phyloP scores from a whole-genome alignment of 2,797 vertebrate genomes.

The Chelmon rostratus region DNA sequence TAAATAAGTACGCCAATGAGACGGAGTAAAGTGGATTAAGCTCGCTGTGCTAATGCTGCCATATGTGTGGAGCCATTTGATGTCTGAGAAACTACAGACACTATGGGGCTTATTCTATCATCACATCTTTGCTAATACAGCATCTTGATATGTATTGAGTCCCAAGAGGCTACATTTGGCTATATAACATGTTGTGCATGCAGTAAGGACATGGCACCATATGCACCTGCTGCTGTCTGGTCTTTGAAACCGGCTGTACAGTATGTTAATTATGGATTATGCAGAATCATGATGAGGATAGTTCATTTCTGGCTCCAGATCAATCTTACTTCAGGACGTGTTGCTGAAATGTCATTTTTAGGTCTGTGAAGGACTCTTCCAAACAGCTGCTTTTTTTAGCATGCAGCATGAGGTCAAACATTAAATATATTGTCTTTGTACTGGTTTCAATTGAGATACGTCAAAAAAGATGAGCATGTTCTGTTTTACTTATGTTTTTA shows the following conservation, averaged over 20 bases:
- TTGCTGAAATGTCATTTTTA: background rate
- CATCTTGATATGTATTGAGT: slow-evolving; percentile 23
- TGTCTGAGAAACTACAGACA: slow-evolving; percentile 50
- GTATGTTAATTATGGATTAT: background rate
- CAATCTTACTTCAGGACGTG: background rate
- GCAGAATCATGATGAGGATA: background rate
- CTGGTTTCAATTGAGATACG: too few species aligned
- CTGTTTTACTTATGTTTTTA: too few species aligned
- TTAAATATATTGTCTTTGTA: too few species aligned
- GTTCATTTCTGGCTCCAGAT: background rate
- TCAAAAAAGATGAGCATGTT: too few species aligned
- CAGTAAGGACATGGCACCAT: background rate
- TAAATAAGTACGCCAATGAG: slow-evolving; percentile 78
- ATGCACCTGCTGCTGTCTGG: background rate
- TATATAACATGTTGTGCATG: background rate
- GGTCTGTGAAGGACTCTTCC: too few species aligned
- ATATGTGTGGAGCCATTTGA: slow-evolving; percentile 58
- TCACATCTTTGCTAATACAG: slow-evolving; percentile 29
- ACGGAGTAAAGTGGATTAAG: slow-evolving; percentile 75
- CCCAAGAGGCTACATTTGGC: background rate
- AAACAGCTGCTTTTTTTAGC: too few species aligned
- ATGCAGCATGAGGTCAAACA: too few species aligned
- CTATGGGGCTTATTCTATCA: slow-evolving; percentile 18
- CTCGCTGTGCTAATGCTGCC: slow-evolving; percentile 63
- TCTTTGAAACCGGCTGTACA: background rate